Base-by-base conservation (phyloP, 2,797 vertebrate species). In the Sebastes cheni region DNA sequence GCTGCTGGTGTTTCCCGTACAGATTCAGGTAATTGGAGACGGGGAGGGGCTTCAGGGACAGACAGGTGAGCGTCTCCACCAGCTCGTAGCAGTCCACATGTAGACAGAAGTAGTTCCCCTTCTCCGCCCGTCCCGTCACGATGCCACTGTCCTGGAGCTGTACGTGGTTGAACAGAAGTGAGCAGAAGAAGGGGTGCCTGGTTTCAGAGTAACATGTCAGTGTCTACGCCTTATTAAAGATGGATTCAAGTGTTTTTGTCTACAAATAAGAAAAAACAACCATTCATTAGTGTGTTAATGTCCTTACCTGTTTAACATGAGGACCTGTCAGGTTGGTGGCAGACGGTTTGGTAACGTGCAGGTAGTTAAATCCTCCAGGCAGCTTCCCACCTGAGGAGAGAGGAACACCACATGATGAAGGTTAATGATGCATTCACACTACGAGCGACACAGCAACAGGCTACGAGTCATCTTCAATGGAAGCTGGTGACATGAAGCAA, bases 21-120 rank as follows among this genome's bases (percentile, higher is more conserved):
- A 99, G 87, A 84, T 93, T 93, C 77, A 97, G 85, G 84, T 97
- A 97, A 90, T 99, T 99, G 85, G 96, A 95, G 72, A 93, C 74
- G 2, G 98, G 97, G 73, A 99, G 88, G 42, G 96, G 91, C 4
- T 96, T 91, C 72, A 93, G 93, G 11, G 97, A 98, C 52, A 98
- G 80, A 81, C 98, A 99, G 4, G 97, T 99, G 92, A 99, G 91
- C 23, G 92, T 86, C 64, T 97, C 97, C 84, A 99, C 96, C 86
- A 89, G 77, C 14, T 82, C 91, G 2, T 95, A 91, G 36, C 77
- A 72, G 91, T 94, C 96, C 46, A 98, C 91, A 18, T 95, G 94
- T 36, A 99, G 64, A 55, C 92, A 89, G 94, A 99, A 99, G 93
- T 98, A 99, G 91, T 97, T 94, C 8, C 98, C 98, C 0, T 83